Base-by-base conservation (phyloP, 2,113 vertebrate species). In the Pogona vitticeps region DNA sequence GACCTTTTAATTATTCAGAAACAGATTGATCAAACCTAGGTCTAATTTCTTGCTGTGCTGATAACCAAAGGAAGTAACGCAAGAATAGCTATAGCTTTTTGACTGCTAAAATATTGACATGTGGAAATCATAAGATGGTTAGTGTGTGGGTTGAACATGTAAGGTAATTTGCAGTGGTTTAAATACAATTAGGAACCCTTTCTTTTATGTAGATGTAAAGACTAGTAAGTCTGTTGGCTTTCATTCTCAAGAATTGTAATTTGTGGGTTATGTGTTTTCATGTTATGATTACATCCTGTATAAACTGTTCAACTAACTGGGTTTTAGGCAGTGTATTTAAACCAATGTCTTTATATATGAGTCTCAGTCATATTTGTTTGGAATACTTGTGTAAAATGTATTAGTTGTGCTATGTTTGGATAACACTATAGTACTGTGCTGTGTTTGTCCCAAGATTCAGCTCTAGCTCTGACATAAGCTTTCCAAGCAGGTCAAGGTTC, bases 251-350 rank as follows among this genome's bases (percentile, higher is more conserved):
- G 90, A 73, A 76, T 14, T 87, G 80, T 79, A 83, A 56, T 85
- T 88, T 58, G 0, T 76, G 80, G 75, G 90, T 94, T 88, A 68
- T 84, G 87, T 42, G 80, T 94, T 92, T 92, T 88, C 46, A 93
- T 94, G 92, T 91, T 79, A 89, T 81, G 89, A 91, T 86, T 86
- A 83, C 71, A 90, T 91, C 86, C 88, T 92, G 82, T 91, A 40
- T 92, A 92, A 93, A 94, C 90, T 72, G 76, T 67, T 86, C 89
- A 86, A 80, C 82, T 92, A 93, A 91, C 89, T 92, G 77, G 81
- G 88, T 89, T 92, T 75, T 84, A 61, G 42, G 56, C 52, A 61
- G 17, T 63, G 33, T 56, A 15, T 82, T 6, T 71, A 71, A 82
- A 36, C 42, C 52, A 72, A 12, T 80, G 18, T 61, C 40, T 36